Conservation (phyloP, 2,888 invertebrate species). For the Rapana venosa region DNA sequence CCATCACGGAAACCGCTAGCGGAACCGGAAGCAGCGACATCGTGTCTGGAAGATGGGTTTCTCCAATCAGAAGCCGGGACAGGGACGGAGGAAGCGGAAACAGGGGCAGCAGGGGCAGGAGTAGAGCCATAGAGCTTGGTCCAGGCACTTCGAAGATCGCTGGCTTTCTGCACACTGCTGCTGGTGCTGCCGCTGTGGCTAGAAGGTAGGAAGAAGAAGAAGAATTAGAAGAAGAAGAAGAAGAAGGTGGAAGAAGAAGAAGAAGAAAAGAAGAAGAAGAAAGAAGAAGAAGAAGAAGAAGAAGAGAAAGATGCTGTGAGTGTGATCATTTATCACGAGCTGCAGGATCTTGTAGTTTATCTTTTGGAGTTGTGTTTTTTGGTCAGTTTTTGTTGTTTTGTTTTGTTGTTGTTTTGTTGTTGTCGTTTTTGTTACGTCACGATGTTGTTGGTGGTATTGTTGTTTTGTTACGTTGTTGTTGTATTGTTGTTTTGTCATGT, state of each 20-base stretch:
- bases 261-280: neutral
- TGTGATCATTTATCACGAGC: too few species aligned
- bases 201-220: neutral
- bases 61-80: constrained; percentile 16
- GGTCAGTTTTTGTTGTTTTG: too few species aligned
- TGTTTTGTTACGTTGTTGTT: too few species aligned
- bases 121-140: constrained; percentile 61
- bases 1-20: neutral
- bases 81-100: neutral
- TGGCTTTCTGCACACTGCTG: constrained; percentile 36
- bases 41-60: neutral
- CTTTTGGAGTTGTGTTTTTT: too few species aligned
- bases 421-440: too few species aligned
- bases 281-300: too few species aligned
- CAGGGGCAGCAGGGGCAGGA: neutral
- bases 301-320: too few species aligned
- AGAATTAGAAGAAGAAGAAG: neutral
- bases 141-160: constrained; percentile 67
- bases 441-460: too few species aligned
- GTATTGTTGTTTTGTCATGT: too few species aligned
- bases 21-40: neutral
- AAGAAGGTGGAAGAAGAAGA: neutral
- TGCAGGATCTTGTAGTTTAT: too few species aligned
- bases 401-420: too few species aligned
- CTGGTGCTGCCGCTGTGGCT: neutral